Evolutionary conservation across 2,888 invertebrate species (phyloP), one percentile per base, ranked within the genome.

Genomic region (Napeogenes sylphis): DNA sequence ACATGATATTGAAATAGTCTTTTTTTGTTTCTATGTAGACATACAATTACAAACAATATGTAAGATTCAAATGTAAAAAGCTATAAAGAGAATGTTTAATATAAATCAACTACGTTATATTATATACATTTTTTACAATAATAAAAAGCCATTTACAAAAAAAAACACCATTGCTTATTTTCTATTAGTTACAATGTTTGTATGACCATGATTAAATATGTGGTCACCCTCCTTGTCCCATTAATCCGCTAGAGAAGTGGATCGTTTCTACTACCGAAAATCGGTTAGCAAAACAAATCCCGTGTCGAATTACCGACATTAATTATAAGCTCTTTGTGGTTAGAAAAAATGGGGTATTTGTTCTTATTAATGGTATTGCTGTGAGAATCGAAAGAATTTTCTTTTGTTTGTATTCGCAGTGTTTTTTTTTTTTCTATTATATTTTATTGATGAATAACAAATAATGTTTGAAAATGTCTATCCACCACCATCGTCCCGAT

Each of bases 161-260:
- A n/a, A n/a, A 42, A 33, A 61, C 64, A 67, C 38, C 65, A 21
- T 21, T 21, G 62, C 67, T 58, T 8, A 45, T 55, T 58, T 57
- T 63, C 58, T 56, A 55, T 61, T 45, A 60, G 57, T 68, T 68
- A 68, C 38, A 57, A 64, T n/a, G 56, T 68, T 58, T 63, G 58
- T 60, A 60, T 55, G 58, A 56, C 53, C 69, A 75, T 75, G 75
- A 77, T 76, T 73, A 73, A 78, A 75, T 79, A 76, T 74, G 72
- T 72, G 79, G 81, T 78, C 75, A 79, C 76, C 76, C 78, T 79
- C 76, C 61, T 59, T 63, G 77, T 77, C 79, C 79, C 81, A 83
- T 83, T 83, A 84, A 81, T 80, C 73, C 71, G 64, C 71, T 73
- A 79, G 76, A 73, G 73, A 71, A 77, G 73, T 71, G 70, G 72